phyloP scores from a whole-genome alignment of 2,113 vertebrate genomes.

The Centrocercus urophasianus region DNA sequence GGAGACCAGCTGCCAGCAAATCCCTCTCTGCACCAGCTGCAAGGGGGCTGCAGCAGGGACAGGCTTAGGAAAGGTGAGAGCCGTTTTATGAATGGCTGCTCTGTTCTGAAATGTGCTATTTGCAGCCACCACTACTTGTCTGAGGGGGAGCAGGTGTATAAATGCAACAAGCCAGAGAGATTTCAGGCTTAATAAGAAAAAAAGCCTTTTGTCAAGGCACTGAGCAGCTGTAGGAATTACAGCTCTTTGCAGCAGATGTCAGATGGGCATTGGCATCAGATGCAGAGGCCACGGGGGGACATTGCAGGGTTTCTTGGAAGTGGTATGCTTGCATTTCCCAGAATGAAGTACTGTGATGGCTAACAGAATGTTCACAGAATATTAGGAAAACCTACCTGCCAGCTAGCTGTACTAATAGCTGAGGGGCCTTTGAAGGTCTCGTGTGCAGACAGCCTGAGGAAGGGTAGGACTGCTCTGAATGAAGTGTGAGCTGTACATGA shows the following conservation, averaged over 20 bases:
- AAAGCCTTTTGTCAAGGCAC: neutral
- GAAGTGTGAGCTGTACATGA: neutral
- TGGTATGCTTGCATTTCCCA: neutral
- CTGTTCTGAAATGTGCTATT: neutral
- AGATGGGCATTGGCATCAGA: constrained; percentile 41
- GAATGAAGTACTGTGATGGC: constrained; percentile 10
- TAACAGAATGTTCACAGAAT: neutral
- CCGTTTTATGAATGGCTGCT: neutral
- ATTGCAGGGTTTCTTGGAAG: constrained; percentile 14
- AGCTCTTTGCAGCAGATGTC: constrained; percentile 11
- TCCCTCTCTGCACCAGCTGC: neutral
- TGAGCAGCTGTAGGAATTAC: neutral
- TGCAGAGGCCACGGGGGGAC: neutral
- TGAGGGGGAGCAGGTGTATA: neutral
- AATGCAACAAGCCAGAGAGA: neutral
- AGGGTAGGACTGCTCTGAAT: neutral
- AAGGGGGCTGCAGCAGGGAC: accelerated
- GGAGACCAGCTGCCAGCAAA: neutral
- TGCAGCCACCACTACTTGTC: neutral
- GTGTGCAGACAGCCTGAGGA: neutral
- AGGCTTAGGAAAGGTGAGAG: accelerated
- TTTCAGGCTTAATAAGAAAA: neutral
- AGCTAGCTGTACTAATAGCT: accelerated
- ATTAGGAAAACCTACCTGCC: neutral
- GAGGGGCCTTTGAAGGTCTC: neutral